Evolutionary conservation across 2,797 vertebrate species (phyloP).

Genomic region (Coluber constrictor): DNA sequence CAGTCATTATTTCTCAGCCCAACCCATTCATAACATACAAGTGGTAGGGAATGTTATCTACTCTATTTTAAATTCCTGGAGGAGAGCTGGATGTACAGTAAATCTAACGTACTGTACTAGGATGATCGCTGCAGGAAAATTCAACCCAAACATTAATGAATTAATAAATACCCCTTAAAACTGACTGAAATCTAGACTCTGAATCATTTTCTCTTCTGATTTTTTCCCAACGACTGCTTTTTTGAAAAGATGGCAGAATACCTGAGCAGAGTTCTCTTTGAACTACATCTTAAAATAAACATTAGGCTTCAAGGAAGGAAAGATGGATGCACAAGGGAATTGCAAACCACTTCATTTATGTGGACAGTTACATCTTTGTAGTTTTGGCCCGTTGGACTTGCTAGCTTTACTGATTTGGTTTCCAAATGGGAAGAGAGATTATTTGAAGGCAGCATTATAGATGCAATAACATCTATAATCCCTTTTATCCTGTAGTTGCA

Average conservation of each 20-base stretch:
- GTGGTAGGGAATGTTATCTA: background rate
- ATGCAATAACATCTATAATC: conserved; percentile 16
- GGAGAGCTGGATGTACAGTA: background rate
- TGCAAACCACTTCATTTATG: background rate
- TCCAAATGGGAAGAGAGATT: conserved; percentile 9
- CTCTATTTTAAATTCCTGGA: background rate
- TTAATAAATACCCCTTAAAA: background rate
- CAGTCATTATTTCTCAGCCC: background rate
- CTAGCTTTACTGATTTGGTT: background rate
- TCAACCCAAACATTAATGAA: background rate
- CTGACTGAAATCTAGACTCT: background rate
- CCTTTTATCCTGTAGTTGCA: background rate
- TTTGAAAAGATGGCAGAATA: conserved; percentile 1
- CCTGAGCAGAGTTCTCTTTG: background rate
- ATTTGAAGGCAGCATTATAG: conserved; percentile 7
- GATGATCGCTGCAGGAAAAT: background rate
- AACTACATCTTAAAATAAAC: background rate
- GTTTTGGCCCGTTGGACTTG: background rate
- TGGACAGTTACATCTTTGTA: background rate
- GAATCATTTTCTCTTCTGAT: background rate
- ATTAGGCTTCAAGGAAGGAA: background rate
- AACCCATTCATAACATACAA: background rate
- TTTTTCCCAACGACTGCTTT: background rate
- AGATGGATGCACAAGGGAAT: background rate
- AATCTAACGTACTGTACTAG: background rate